Evolutionary conservation across 2,113 vertebrate species (phyloP).

Genomic region (Pollimyrus isidori): DNA sequence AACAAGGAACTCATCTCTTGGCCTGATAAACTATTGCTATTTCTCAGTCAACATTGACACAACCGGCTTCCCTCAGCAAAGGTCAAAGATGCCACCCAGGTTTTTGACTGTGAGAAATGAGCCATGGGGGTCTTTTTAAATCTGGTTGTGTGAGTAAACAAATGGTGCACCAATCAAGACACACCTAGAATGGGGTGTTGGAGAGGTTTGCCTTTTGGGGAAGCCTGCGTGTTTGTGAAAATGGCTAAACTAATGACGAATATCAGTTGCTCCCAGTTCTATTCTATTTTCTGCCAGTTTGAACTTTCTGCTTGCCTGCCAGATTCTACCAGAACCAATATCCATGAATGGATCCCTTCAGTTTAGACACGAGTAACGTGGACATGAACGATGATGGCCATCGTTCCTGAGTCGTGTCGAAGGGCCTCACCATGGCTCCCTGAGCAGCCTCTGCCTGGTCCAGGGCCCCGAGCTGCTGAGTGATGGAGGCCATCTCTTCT

Average conservation of each 20-base stretch:
- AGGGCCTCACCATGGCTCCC: conserved; percentile 23
- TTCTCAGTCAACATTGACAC: conserved; percentile 25
- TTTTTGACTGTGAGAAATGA: conserved; percentile 38
- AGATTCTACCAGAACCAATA: not conserved
- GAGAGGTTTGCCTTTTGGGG: not conserved
- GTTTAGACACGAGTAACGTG: not conserved
- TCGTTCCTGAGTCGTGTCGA: not conserved
- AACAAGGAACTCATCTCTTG: conserved; percentile 38
- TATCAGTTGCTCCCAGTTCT: not conserved
- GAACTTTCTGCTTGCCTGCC: not conserved
- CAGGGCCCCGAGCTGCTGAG: conserved; percentile 63
- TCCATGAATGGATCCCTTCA: not conserved
- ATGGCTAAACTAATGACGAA: not conserved
- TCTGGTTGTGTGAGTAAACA: conserved; percentile 32
- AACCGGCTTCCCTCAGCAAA: not conserved
- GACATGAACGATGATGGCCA: not conserved
- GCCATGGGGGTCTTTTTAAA: conserved; percentile 39
- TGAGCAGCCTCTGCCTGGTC: conserved; percentile 58
- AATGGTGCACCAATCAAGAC: conserved; percentile 12
- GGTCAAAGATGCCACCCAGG: conserved; percentile 15
- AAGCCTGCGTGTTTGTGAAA: not conserved
- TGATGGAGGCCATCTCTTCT: conserved; percentile 76
- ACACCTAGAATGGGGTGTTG: not conserved
- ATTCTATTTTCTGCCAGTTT: not conserved
- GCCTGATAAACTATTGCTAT: conserved; percentile 37